phyloP scores from a whole-genome alignment of 2,797 vertebrate genomes.

The Hyperoplus immaculatus region DNA sequence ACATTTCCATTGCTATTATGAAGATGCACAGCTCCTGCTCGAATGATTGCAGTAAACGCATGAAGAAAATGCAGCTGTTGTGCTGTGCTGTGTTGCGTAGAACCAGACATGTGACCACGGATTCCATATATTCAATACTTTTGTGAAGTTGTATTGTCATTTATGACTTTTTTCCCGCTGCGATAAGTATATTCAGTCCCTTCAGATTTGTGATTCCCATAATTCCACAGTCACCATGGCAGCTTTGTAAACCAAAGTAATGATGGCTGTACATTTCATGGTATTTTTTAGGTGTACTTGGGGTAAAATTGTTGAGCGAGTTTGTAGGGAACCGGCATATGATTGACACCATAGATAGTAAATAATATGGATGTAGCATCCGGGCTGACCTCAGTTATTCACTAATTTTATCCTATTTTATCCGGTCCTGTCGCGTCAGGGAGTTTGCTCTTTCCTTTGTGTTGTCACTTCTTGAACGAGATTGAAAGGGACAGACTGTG shows the following conservation, averaged over 20 bases:
- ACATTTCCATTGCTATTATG: too few relatives aligned
- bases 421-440: slow-evolving; percentile 10
- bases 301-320: slow-evolving; percentile 23
- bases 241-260: slow-evolving; percentile 24
- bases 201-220: slow-evolving; percentile 27
- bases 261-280: slow-evolving; percentile 20
- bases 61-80: too few relatives aligned
- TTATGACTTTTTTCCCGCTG: too few relatives aligned
- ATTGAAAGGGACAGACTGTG: slow-evolving; percentile 76
- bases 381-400: slow-evolving; percentile 3
- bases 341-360: slow-evolving; percentile 27
- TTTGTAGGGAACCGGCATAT: slow-evolving; percentile 48
- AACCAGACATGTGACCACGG: too few relatives aligned
- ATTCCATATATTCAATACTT: too few relatives aligned
- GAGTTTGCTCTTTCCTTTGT: slow-evolving; percentile 22
- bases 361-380: too few relatives aligned
- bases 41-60: too few relatives aligned
- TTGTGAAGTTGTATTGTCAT: too few relatives aligned
- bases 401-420: background rate
- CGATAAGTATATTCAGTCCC: background rate
- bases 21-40: too few relatives aligned
- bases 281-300: slow-evolving; percentile 23
- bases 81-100: too few relatives aligned
- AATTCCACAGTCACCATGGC: slow-evolving; percentile 21
- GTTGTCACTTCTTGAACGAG: slow-evolving; percentile 62